phyloP scores from a whole-genome alignment of 92 coral and sea anemone genomes.

The Actinostola sp. region DNA sequence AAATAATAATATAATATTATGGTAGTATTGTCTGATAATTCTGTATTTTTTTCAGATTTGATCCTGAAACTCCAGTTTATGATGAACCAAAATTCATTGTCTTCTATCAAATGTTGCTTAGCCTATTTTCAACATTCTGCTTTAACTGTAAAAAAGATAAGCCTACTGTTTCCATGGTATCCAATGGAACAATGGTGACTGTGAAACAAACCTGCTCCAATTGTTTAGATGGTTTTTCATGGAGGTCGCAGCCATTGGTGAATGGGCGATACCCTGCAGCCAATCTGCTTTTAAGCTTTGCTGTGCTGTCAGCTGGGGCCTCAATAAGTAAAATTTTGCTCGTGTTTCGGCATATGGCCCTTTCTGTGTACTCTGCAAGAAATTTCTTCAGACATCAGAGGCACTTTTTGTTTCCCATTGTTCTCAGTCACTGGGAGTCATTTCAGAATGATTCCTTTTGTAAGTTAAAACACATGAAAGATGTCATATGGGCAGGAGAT shows the following conservation, averaged over 20 bases:
- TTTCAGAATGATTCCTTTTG: neutral
- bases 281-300: constrained; percentile 59
- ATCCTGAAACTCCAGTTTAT: constrained; percentile 1
- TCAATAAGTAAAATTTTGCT: constrained; percentile 9
- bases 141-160: constrained; percentile 44
- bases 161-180: constrained; percentile 39
- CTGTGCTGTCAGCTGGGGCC: constrained; percentile 50
- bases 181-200: constrained; percentile 56
- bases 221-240: constrained; percentile 34
- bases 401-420: constrained; percentile 10
- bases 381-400: constrained; percentile 37
- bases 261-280: constrained; percentile 58
- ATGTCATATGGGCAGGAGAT: constrained; percentile 14
- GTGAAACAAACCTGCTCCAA: constrained; percentile 38
- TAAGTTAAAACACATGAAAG: neutral
- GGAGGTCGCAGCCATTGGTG: constrained; percentile 59
- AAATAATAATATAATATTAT: too few relatives aligned
- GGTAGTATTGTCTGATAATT: too few relatives aligned
- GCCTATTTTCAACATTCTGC: constrained; percentile 49
- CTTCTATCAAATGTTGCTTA: too few relatives aligned
- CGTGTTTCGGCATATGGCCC: constrained; percentile 36
- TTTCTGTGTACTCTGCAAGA: constrained; percentile 21
- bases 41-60: neutral
- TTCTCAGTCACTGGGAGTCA: constrained; percentile 24
- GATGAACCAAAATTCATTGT: constrained; percentile 34